Conservation (phyloP, 2,113 vertebrate species). For the Paedocypris sp. region DNA sequence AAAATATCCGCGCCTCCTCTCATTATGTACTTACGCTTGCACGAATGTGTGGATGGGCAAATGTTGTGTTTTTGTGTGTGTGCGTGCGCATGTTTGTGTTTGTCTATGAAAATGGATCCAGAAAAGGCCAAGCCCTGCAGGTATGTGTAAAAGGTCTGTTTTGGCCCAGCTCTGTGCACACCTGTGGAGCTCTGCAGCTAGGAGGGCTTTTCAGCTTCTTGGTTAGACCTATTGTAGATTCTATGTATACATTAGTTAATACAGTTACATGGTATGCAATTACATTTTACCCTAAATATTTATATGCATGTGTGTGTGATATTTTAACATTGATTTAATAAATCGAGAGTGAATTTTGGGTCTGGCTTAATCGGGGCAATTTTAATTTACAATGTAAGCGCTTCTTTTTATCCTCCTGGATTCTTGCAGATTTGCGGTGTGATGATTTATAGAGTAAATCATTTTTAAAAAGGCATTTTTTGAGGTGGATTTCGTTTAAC, state of each 20-base stretch:
- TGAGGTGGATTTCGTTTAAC: too few species aligned
- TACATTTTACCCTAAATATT: too few species aligned
- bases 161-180: conserved; percentile 40
- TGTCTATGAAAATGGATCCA: conserved; percentile 37
- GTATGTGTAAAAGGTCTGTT: conserved; percentile 22
- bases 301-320: too few species aligned
- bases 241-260: neutral
- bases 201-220: conserved; percentile 35
- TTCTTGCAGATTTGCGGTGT: too few species aligned
- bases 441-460: too few species aligned
- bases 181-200: conserved; percentile 51
- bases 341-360: too few species aligned
- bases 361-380: too few species aligned
- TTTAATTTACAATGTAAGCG: too few species aligned
- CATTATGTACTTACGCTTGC: neutral
- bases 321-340: too few species aligned
- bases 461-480: too few species aligned
- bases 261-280: conserved; percentile 35
- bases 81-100: conserved; percentile 29
- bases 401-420: too few species aligned
- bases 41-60: neutral
- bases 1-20: neutral
- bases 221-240: conserved; percentile 20
- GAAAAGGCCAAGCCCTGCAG: conserved; percentile 38
- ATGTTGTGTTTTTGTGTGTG: conserved; percentile 16